Base-by-base conservation (phyloP, 2,888 invertebrate genomes). In the Lasioglossum oenotherae region DNA sequence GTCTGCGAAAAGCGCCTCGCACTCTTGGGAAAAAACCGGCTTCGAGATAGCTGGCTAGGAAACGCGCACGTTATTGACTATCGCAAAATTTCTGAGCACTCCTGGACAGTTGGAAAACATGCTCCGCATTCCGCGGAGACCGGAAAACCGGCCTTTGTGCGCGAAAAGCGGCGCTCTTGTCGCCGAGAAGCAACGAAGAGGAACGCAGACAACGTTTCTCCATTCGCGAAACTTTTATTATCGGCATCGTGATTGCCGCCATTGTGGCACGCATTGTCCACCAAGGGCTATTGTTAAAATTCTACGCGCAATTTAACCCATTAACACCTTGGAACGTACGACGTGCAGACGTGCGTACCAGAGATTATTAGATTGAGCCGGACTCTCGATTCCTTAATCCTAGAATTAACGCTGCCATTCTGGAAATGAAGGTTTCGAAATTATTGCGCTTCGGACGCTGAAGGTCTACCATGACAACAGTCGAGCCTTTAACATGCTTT, bases 151-250 rank as follows among this genome's bases (percentile, higher is more conserved):
- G 64, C 31, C 16, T 31, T 64, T 64, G 31, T 64, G 16, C 64
- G 64, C 16, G 57, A 46, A 74, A 75, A 75, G n/a, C 57, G 41
- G 16, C 49, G n/a, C 19, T 57, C 64, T 53, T 41, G 38, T 35
- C n/a, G 41, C 10, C 57, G 35, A 75, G 27, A 60, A 27, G 57
- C n/a, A 57, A 27, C 41, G 27, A 31, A 31, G 31, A 31, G 31
- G 31, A 64, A 64, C 64, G 64, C 64, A 31, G 64, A 64, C 64
- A 64, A 0, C 64, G 31, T 64, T 64, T 16, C 64, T 64, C 64
- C 64, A 64, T 64, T 64, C 64, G 64, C 49, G 16, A 64, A 31
- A 64, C 64, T 64, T 64, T 64, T 64, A 64, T 64, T 64, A 64
- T 64, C 64, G 64, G 31, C 64, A 31, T 31, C 64, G 31, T 31